Base-by-base conservation (phyloP, 2,888 invertebrate species). In the Papilio gigon region DNA sequence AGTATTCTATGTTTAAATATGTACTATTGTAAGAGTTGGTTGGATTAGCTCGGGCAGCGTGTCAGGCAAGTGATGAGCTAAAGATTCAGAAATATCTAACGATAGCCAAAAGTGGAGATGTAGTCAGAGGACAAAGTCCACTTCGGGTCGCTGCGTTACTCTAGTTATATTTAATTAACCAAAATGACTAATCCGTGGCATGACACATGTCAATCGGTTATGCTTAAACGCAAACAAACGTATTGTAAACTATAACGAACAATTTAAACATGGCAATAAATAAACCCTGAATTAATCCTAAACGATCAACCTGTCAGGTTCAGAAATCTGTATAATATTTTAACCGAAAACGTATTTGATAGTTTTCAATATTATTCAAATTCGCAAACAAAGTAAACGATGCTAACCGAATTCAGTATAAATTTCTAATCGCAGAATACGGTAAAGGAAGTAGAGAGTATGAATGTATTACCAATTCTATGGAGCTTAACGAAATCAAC, bases 401-500 rank as follows among this genome's bases (percentile, higher is more conserved):
- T 67, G 62, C 9, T 56, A 67, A 56, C 6, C 0, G 17, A 12
- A 62, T 44, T 67, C 62, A 35, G 12, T 35, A 62, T 44, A 42
- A 11, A 67, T 35, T 35, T 50, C 47, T 60, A 47, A 60, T 37
- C 35, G 22, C n/a, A 59, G 60, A 37, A 66, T 33, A 65, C 20
- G 42, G 4, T 59, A 47, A 65, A 59, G 58, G 33, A 33, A 53
- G 42, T 56, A n/a, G 59, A 65, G 4, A 30, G 30, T 56, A 42
- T 47, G n/a, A 64, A 64, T 59, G 22, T 20, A 68, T 68, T 68
- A 64, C 50, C 58, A 65, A 60, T 68, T 65, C 50, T 40, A 65
- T 42, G 30, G 30, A 33, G 59, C 50, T 56, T 61, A 53, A 53
- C 53, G 25, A 70, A 66, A 70, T 74, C 70, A 74, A 74, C 70